Evolutionary conservation across 2,113 vertebrate genomes (phyloP).

Genomic region (Spheniscus mendiculus): DNA sequence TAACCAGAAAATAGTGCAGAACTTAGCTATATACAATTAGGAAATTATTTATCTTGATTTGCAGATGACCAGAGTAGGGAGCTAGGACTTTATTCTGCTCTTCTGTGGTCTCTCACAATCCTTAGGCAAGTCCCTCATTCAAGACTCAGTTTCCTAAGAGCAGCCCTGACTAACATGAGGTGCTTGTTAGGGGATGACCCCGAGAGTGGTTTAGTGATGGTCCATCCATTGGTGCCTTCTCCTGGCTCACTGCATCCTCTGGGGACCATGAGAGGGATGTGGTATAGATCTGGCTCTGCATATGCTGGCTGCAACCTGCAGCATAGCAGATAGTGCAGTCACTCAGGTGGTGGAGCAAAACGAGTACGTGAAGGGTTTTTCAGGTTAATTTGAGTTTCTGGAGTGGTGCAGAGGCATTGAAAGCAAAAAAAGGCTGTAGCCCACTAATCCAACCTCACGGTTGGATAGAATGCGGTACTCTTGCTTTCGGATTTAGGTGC

Average conservation of each 20-base stretch:
- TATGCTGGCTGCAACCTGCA: neutral
- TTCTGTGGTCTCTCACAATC: neutral
- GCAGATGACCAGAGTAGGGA: neutral
- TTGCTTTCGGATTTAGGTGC: accelerated
- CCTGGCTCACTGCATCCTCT: neutral
- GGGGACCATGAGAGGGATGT: neutral
- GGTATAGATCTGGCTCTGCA: neutral
- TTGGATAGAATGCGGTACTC: accelerated
- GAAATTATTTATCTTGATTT: neutral
- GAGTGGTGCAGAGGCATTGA: neutral
- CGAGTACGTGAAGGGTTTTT: neutral
- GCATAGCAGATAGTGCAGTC: accelerated
- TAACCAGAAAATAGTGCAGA: neutral
- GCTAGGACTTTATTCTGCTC: neutral
- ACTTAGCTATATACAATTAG: neutral
- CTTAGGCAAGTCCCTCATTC: neutral
- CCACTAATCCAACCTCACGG: neutral
- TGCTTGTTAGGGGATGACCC: neutral
- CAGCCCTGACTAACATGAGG: neutral
- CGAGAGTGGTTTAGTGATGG: neutral
- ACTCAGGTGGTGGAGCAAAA: neutral
- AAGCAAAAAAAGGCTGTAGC: neutral
- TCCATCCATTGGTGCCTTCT: neutral
- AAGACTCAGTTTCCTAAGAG: neutral
- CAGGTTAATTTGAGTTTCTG: neutral